These are phyloP conservation scores for Agrotis puta DNA, from an alignment of 2,888 invertebrate species.

Conservation along the genomic window DNA sequence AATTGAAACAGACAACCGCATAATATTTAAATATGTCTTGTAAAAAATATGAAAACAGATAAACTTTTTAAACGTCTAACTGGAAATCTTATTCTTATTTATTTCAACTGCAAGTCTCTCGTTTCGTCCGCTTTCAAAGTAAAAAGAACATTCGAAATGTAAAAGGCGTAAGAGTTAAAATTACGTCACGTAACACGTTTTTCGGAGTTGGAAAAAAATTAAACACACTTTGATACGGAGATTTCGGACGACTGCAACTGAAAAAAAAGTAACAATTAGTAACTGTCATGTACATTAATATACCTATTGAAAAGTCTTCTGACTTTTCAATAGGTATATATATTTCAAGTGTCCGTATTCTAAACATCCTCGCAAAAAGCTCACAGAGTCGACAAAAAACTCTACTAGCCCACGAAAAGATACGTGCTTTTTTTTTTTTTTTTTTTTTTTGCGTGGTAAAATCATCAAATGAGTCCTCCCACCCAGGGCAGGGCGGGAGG, in stretches of 20 bases:
- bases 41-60: conserved; percentile 27
- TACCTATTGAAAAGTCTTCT: conserved; percentile 44
- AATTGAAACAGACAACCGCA: conserved; percentile 20
- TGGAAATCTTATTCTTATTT: conserved; percentile 15
- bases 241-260: conserved; percentile 25
- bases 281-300: conserved; percentile 55
- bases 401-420: conserved; percentile 26
- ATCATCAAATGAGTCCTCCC: no score
- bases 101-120: conserved; percentile 29
- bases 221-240: conserved; percentile 44
- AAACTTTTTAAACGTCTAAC: conserved; percentile 19
- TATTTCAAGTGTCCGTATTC: conserved; percentile 23
- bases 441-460: no score
- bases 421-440: no score
- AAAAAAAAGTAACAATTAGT: conserved; percentile 58
- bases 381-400: conserved; percentile 41
- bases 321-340: no score
- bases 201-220: conserved; percentile 34
- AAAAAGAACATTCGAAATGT: conserved; percentile 35
- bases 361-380: conserved; percentile 46
- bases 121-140: conserved; percentile 20
- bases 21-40: conserved; percentile 23
- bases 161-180: conserved; percentile 46
- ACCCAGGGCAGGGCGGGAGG: no score
- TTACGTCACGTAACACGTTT: conserved; percentile 58